Evolutionary conservation across 1,140 invertebrate species (phyloP).

Genomic region (Drosophila grimshawi): DNA sequence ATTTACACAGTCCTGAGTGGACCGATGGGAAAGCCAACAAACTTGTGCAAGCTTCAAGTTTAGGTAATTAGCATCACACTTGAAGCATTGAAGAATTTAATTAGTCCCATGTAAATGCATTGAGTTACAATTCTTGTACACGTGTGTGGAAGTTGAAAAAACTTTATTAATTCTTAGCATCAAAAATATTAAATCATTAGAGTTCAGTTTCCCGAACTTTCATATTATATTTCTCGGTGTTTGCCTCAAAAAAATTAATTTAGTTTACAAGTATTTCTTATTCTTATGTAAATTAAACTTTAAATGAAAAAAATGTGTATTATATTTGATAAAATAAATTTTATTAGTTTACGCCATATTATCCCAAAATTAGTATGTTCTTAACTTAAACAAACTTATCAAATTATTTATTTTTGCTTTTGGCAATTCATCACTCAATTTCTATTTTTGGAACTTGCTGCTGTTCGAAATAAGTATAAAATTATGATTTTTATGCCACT

Average conservation of each 20-base stretch:
- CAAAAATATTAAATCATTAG: neutral
- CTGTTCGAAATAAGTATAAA: conserved; percentile 32
- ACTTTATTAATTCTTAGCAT: neutral
- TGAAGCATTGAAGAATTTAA: conserved; percentile 37
- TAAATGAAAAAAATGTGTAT: too few species aligned
- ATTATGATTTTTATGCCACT: conserved; percentile 52
- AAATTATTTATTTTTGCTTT: conserved; percentile 1
- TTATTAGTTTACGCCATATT: neutral
- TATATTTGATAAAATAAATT: neutral
- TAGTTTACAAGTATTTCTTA: neutral
- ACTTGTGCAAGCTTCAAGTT: conserved; percentile 15
- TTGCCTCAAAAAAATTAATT: too few species aligned
- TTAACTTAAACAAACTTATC: neutral
- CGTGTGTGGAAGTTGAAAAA: neutral
- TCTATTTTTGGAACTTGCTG: conserved; percentile 25
- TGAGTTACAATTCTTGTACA: neutral
- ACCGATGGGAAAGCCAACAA: neutral
- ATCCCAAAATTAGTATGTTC: neutral
- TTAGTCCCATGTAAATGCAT: conserved; percentile 19
- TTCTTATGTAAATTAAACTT: too few species aligned
- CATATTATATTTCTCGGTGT: neutral
- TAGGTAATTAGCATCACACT: conserved; percentile 40
- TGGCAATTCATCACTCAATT: conserved; percentile 22
- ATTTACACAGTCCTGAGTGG: conserved; percentile 8
- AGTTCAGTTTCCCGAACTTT: neutral